A percentile compares a stretch with the other conserved stretches of the same genome.
Evolutionary conservation across 2,797 vertebrate species (phyloP).

Genomic region (Oreortyx pictus): DNA sequence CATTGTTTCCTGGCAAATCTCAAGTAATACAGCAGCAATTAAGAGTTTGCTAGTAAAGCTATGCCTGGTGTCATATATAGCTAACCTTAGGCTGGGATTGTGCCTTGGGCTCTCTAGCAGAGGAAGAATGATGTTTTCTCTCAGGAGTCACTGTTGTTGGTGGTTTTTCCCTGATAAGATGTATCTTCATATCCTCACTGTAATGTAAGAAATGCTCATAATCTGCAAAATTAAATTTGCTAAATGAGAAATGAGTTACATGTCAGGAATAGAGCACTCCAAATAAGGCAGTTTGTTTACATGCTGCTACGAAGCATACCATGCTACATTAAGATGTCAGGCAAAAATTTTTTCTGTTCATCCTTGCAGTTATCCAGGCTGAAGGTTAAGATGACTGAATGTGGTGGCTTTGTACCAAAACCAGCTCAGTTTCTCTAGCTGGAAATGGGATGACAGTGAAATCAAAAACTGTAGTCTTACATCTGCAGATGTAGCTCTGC

Average conservation of each 20-base stretch:
- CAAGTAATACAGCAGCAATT: neutral
- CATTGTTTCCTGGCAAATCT: conserved; percentile 13
- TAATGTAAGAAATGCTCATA: conserved; percentile 9
- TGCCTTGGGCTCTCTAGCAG: neutral
- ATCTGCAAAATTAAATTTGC: conserved; percentile 36
- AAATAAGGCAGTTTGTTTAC: conserved; percentile 10
- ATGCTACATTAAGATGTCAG: neutral
- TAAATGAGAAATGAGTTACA: conserved; percentile 33
- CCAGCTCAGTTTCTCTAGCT: neutral
- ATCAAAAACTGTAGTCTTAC: neutral
- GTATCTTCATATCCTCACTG: neutral
- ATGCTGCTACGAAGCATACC: neutral
- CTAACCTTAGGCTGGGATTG: neutral
- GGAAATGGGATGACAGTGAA: neutral
- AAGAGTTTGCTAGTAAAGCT: conserved; percentile 21
- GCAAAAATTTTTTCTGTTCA: conserved; percentile 17
- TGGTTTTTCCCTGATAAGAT: conserved; percentile 2
- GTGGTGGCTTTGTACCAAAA: neutral
- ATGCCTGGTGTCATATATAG: neutral
- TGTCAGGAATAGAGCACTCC: neutral
- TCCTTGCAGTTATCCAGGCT: conserved; percentile 3
- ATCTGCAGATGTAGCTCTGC: neutral
- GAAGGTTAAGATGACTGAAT: neutral
- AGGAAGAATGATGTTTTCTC: neutral
- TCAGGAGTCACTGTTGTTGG: neutral